Conservation (phyloP, 2,797 vertebrate species). For the Varecia variegata region DNA sequence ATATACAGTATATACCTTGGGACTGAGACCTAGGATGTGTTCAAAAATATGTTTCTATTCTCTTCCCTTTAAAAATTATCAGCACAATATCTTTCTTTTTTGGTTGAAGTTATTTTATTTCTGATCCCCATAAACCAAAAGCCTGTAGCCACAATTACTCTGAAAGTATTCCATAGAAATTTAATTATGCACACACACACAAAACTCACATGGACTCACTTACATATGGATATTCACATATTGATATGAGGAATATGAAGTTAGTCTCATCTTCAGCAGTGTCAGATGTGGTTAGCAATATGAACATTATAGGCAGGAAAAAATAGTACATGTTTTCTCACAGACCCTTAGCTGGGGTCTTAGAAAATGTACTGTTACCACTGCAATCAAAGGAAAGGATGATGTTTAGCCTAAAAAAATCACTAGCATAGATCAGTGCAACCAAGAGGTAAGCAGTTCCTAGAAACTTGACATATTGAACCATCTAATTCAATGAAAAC, state of each 20-base stretch:
- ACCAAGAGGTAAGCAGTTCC: background rate
- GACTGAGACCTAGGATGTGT: background rate
- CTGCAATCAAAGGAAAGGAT: background rate
- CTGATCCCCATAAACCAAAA: background rate
- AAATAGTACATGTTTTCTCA: background rate
- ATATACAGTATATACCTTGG: background rate
- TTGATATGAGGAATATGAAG: background rate
- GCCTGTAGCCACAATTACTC: background rate
- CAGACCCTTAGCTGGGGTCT: background rate
- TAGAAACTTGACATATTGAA: background rate
- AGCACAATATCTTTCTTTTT: background rate
- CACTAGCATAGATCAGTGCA: background rate
- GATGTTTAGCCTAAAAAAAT: background rate
- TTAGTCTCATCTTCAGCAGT: background rate
- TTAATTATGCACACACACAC: background rate
- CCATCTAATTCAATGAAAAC: constrained; percentile 4
- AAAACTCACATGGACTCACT: background rate
- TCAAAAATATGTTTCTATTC: background rate
- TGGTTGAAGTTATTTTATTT: background rate
- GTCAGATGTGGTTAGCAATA: background rate
- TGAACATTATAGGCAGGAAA: background rate
- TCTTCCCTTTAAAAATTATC: background rate
- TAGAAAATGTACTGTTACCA: background rate
- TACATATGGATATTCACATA: background rate
- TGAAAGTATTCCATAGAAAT: background rate